Evolutionary conservation across 1,140 invertebrate genomes (phyloP), one percentile per base, ranked within the genome.

Genomic region (Tetragnatha versicolor): DNA sequence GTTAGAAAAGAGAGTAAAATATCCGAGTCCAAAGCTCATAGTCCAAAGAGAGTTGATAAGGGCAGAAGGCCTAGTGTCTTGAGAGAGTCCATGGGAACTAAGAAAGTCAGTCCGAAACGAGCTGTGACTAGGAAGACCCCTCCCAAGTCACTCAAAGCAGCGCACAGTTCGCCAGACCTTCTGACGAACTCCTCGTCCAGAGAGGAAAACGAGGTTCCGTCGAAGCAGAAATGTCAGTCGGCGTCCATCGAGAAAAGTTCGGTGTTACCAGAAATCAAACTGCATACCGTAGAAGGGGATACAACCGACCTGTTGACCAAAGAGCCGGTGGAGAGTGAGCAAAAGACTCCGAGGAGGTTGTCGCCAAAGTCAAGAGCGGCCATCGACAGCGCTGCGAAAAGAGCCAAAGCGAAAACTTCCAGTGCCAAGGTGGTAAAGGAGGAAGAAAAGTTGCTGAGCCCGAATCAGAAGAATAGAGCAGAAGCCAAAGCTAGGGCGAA

Each of bases 231-330:
- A 60, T 60, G 53, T 14, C 39, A 55, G 33, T 73, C 37, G 7
- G 53, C 69, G 3, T 31, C 25, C 9, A 69, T 53, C 3, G 42
- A 69, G 37, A 69, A 53, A 33, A 60, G 39, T 20, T 53, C 68
- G 29, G 7, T 17, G 17, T 9, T 47, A 47, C 73, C 73, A 20
- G 35, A 65, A 14, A 77, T 77, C 7, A 77, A 31, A 55, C 10
- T 77, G 2, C 49, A 42, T 20, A 53, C 73, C 0, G 73, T 65
- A 14, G 73, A 77, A 65, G 73, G 49, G 0, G 47, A 39, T 58
- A 45, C 25, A 9, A 63, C 45, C 1, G 20, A 61, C 25, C 55
- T 49, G 49, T 33, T 49, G 39, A 17, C 49, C 9, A 27, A 39
- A 27, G 33, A n/a, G n/a, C n/a, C n/a, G n/a, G n/a, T n/a, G n/a